A percentile compares a stretch with the other conserved stretches of the same genome.
These are phyloP conservation scores for Caenorhabditis inopinata DNA, from an alignment of 1,140 invertebrate genomes.

Conservation along the genomic window DNA sequence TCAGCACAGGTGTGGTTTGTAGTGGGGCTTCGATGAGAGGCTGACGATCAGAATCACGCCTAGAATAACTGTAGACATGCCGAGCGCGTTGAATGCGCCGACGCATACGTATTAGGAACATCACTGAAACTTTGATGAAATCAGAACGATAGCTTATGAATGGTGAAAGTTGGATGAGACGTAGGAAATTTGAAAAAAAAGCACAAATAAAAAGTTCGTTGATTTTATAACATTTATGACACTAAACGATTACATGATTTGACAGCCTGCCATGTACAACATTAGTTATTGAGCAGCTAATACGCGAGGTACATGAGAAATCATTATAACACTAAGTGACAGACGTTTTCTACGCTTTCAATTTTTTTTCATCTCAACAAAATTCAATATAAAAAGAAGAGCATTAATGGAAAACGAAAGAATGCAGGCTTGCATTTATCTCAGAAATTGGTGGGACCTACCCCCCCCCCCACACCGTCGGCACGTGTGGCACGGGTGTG, in stretches of 20 bases:
- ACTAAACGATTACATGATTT: background rate
- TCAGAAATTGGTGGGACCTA: background rate
- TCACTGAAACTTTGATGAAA: background rate
- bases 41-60: constrained; percentile 8
- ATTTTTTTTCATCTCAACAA: too few relatives aligned
- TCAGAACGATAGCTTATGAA: too few relatives aligned
- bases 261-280: background rate
- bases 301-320: background rate
- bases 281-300: background rate
- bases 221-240: too few relatives aligned
- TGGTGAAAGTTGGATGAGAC: too few relatives aligned
- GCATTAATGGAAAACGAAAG: too few relatives aligned
- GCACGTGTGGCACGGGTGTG: background rate
- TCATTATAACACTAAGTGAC: background rate
- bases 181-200: background rate
- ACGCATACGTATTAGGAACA: background rate
- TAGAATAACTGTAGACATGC: background rate
- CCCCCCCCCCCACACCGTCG: too few relatives aligned
- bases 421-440: too few relatives aligned
- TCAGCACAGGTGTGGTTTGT: background rate
- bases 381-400: too few relatives aligned
- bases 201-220: background rate
- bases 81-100: background rate
- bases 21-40: background rate
- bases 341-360: too few relatives aligned